Conservation (phyloP, 2,888 invertebrate species). For the Drosophila falleni region DNA sequence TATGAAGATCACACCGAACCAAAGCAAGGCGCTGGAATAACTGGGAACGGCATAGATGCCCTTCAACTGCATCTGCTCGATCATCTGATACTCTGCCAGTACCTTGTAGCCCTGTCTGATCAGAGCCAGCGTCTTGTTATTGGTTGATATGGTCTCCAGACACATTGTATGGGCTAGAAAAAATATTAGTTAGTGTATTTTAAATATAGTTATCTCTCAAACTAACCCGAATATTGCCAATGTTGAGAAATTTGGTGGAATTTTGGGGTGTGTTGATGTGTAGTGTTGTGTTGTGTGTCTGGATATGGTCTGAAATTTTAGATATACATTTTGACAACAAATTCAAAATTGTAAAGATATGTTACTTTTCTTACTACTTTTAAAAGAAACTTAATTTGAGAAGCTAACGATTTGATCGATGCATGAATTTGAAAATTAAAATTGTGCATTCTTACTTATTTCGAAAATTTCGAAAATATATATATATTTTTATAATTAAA, state of each 20-base stretch:
- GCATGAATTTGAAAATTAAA: no score
- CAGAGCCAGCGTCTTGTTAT: constrained; percentile 40
- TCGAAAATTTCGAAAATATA: no score
- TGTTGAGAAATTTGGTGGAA: constrained; percentile 14
- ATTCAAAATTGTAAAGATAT: not conserved
- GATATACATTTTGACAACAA: constrained; percentile 16
- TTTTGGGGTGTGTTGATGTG: constrained; percentile 14
- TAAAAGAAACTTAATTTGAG: no score
- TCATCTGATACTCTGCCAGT: constrained; percentile 65
- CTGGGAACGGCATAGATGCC: constrained; percentile 72
- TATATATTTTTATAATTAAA: no score
- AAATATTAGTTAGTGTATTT: not conserved
- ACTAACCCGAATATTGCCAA: constrained; percentile 29
- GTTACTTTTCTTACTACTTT: no score
- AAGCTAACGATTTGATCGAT: no score
- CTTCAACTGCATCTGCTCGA: constrained; percentile 51
- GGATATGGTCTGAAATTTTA: not conserved
- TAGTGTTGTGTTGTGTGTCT: constrained; percentile 24
- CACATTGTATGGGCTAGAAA: constrained; percentile 31
- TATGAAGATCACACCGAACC: constrained; percentile 88
- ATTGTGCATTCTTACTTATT: no score
- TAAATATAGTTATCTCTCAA: not conserved
- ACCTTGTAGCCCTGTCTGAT: constrained; percentile 67
- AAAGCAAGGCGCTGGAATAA: constrained; percentile 61
- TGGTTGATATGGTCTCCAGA: constrained; percentile 35